phyloP scores from a whole-genome alignment of 2,113 vertebrate species.

The Nicator chloris region DNA sequence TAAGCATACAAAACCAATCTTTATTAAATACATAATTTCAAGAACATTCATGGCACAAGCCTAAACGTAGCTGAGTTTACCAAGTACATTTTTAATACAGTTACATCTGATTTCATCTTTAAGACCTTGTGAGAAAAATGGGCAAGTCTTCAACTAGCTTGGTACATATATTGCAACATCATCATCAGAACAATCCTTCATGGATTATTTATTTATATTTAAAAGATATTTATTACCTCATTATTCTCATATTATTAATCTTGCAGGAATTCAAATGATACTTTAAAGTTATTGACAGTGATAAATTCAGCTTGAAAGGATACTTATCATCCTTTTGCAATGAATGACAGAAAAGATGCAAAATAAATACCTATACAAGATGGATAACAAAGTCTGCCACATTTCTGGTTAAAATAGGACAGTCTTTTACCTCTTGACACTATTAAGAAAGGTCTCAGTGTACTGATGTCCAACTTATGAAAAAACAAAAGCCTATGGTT shows the following conservation, averaged over 20 bases:
- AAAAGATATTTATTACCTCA: background rate
- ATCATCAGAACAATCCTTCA: background rate
- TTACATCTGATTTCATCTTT: background rate
- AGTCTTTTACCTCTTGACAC: background rate
- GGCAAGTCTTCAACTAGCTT: background rate
- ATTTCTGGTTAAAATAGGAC: background rate
- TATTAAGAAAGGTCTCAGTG: background rate
- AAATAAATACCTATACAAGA: background rate
- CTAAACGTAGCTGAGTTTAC: background rate
- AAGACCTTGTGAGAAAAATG: background rate
- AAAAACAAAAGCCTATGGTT: background rate
- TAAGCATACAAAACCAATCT: background rate
- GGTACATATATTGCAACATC: background rate
- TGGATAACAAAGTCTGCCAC: background rate
- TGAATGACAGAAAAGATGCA: background rate
- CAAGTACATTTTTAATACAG: background rate
- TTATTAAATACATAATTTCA: background rate
- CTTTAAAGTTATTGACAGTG: background rate
- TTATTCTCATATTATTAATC: background rate
- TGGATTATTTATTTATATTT: background rate
- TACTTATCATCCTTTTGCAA: background rate
- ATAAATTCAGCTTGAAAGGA: background rate
- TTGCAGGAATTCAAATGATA: background rate
- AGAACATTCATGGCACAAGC: background rate
- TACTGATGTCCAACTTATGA: background rate